phyloP scores from a whole-genome alignment of 2,113 vertebrate genomes.

The Pygathrix nemaeus region DNA sequence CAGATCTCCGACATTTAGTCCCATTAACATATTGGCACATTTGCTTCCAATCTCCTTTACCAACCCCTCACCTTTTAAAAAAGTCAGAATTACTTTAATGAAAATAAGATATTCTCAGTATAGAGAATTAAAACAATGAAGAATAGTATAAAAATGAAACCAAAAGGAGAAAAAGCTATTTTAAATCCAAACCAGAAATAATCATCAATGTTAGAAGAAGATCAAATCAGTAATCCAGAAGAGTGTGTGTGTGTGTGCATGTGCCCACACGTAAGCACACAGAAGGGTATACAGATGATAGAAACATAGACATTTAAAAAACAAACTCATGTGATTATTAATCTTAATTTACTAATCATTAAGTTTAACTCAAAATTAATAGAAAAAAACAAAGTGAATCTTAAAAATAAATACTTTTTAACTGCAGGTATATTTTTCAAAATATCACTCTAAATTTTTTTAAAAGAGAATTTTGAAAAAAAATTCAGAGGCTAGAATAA shows the following conservation, averaged over 20 bases:
- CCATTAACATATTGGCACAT: not conserved
- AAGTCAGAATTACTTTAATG: not conserved
- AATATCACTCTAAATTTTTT: not conserved
- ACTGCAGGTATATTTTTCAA: not conserved
- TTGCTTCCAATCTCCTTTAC: not conserved
- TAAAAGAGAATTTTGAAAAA: not conserved
- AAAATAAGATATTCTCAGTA: not conserved
- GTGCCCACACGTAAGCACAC: accelerated
- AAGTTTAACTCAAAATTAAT: not conserved
- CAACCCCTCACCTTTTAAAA: not conserved
- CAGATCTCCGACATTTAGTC: not conserved
- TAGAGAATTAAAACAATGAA: not conserved
- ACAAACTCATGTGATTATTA: not conserved
- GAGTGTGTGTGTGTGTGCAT: not conserved
- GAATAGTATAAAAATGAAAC: not conserved
- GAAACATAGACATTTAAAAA: not conserved
- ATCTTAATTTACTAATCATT: not conserved
- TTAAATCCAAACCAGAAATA: not conserved
- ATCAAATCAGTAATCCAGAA: not conserved
- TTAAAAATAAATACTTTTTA: not conserved
- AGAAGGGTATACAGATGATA: not conserved
- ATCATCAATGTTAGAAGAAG: not conserved
- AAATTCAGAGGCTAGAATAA: not conserved
- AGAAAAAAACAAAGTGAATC: not conserved
- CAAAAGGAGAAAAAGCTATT: not conserved